Evolutionary conservation across 2,113 vertebrate species (phyloP).

Genomic region (Struthidea cinerea): DNA sequence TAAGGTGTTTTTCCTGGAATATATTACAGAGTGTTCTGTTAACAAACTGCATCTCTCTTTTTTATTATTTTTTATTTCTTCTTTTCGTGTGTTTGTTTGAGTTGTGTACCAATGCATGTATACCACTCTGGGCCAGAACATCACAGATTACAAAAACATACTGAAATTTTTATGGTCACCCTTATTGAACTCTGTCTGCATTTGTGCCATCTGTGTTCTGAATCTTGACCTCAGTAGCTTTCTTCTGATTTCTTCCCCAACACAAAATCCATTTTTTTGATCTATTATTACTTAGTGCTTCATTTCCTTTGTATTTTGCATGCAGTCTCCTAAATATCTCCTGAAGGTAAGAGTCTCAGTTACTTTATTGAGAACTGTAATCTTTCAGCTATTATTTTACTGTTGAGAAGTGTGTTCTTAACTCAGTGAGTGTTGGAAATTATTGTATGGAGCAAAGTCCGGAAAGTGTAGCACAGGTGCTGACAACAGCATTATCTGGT

Average conservation of each 20-base stretch:
- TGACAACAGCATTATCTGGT: constrained; percentile 55
- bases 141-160: background rate
- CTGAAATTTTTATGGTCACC: background rate
- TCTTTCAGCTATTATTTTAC: constrained; percentile 5
- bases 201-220: background rate
- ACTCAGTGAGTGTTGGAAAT: background rate
- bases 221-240: constrained; percentile 28
- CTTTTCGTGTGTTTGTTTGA: background rate
- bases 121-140: background rate
- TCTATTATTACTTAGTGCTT: constrained; percentile 48
- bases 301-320: constrained; percentile 67
- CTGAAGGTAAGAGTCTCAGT: constrained; percentile 76
- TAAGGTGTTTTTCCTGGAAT: background rate
- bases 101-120: background rate
- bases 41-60: background rate
- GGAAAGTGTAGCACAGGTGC: constrained; percentile 25
- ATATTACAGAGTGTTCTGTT: background rate
- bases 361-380: constrained; percentile 23
- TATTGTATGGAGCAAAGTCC: background rate
- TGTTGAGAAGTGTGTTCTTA: constrained; percentile 12
- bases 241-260: constrained; percentile 1
- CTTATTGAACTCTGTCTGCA: background rate
- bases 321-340: constrained; percentile 80
- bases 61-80: background rate
- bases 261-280: constrained; percentile 9